Conservation (phyloP, 2,888 invertebrate genomes). For the Lottia gigantea region DNA sequence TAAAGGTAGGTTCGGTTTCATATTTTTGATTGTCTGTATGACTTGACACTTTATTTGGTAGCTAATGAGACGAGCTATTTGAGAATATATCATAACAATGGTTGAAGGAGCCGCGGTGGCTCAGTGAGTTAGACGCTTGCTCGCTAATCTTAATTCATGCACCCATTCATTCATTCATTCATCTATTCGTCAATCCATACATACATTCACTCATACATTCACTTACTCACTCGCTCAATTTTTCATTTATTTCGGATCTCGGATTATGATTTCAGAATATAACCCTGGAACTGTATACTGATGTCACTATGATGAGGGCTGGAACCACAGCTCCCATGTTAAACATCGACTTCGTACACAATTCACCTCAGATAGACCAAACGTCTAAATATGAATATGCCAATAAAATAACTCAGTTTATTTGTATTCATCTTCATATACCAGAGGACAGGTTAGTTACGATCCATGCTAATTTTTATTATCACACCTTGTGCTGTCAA, state of each 20-base stretch:
- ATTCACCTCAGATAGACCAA: constrained; percentile 20
- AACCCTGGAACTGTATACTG: constrained; percentile 24
- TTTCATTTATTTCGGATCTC: no score
- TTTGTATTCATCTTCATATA: constrained; percentile 21
- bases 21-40: no score
- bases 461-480: not conserved
- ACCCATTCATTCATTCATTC: no score
- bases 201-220: no score
- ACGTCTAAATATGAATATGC: constrained; percentile 20
- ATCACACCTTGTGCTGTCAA: not conserved
- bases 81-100: no score
- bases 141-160: no score
- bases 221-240: no score
- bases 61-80: no score
- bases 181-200: no score
- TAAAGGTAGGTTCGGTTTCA: not conserved
- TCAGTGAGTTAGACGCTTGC: no score
- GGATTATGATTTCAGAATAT: not conserved
- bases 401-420: constrained; percentile 17
- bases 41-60: no score
- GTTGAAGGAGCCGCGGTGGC: no score
- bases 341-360: constrained; percentile 27
- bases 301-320: constrained; percentile 20
- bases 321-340: constrained; percentile 26
- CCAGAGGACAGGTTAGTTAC: constrained; percentile 26